These are phyloP conservation scores for Chamaea fasciata DNA, from an alignment of 2,113 vertebrate species.

Conservation along the genomic window DNA sequence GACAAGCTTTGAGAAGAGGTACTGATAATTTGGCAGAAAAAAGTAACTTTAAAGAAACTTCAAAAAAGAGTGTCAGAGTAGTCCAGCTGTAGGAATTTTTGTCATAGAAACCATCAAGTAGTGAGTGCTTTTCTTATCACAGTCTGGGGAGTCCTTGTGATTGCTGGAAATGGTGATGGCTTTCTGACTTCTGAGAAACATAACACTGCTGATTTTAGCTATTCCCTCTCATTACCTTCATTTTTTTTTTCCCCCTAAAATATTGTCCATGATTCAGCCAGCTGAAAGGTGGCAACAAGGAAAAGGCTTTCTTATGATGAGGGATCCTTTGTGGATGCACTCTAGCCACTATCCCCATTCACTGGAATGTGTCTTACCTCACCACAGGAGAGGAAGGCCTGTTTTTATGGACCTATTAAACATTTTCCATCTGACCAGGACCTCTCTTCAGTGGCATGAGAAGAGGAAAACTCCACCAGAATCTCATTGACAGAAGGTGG, in stretches of 20 bases:
- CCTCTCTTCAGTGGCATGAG: neutral
- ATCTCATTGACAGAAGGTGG: neutral
- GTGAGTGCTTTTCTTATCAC: neutral
- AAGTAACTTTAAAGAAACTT: neutral
- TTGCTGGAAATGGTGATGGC: neutral
- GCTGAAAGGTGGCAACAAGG: rapidly evolving
- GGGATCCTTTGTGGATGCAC: neutral
- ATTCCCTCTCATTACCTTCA: neutral
- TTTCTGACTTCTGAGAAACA: neutral
- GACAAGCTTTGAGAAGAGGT: neutral
- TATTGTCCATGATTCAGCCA: neutral
- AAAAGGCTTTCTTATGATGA: neutral
- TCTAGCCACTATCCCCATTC: neutral
- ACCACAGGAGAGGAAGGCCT: neutral
- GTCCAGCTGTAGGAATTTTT: neutral
- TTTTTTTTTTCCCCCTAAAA: neutral
- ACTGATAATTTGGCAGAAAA: neutral
- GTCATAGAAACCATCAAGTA: neutral
- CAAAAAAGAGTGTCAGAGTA: neutral
- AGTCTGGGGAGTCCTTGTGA: neutral
- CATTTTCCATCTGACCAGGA: neutral
- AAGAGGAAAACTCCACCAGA: neutral
- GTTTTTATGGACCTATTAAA: neutral
- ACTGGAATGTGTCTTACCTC: neutral
- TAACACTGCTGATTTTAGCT: neutral